Evolutionary conservation across 2,113 vertebrate species (phyloP), one percentile per base, ranked within the genome.

Genomic region (Malurus cyaneus): DNA sequence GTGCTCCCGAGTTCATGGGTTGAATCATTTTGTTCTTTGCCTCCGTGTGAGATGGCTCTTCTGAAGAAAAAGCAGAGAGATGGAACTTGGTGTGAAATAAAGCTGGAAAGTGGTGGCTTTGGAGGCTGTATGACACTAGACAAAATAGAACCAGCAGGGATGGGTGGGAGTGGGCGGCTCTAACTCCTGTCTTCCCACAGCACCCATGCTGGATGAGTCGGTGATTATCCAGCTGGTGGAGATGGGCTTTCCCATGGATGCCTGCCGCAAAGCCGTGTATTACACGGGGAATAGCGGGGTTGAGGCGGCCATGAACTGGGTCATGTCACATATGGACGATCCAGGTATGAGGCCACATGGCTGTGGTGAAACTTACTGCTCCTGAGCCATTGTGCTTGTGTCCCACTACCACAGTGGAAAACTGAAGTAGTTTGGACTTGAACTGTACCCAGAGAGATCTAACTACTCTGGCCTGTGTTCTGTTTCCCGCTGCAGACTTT

Each of bases 281-380:
- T 99, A 99, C 96, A 99, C 99, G 0, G 99, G 99, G 60, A 99
- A 99, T 96, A 99, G 98, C 11, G 99, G 99, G 79, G 99, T 98
- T 1, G 99, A 99, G 89, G 98, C 99, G 2, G 99, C 99, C 97
- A 99, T 99, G 99, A 99, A 99, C 94, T 99, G 99, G 99, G 98
- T 99, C 94, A 99, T 99, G 99, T 98, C 99, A 7, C 99, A 99
- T 88, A 99, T 99, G 98, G 99, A 99, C 2, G 99, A 99, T 97
- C 98, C 99, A 98, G 99, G 99, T 99, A 98, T 16, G 94, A 88
- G 69, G 86, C 66, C 32, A 11, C 20, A 1, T 42, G 61, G 60
- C 54, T 4, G 0, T 2, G 11, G 11, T 14, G 50, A 59, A 57
- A 29, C 46, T 46, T 20, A 18, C 7, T 60, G 41, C 54, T 11